A percentile compares a stretch with the other conserved stretches of the same genome.
phyloP scores from a whole-genome alignment of 2,888 invertebrate genomes.

The Eustalomyia histrio region DNA sequence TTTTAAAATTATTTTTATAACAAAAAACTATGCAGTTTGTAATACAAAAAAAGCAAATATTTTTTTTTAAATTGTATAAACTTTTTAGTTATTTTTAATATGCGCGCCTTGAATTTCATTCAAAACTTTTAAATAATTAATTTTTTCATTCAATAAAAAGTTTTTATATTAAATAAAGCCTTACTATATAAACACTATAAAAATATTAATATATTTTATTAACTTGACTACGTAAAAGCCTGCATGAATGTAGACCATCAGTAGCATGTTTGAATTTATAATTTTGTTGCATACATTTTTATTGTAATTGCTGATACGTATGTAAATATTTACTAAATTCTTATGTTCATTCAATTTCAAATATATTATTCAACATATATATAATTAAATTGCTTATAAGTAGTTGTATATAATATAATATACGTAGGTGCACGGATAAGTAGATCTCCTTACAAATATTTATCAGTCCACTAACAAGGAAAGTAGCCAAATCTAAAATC shows the following conservation, averaged over 20 bases:
- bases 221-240: not conserved
- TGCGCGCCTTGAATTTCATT: conserved; percentile 54
- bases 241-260: not conserved
- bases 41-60: not conserved
- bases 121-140: not conserved
- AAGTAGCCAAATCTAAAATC: too few relatives aligned
- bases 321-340: not conserved
- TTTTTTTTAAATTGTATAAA: conserved; percentile 39
- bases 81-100: conserved; percentile 48
- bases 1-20: not conserved
- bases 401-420: too few relatives aligned
- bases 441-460: too few relatives aligned
- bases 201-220: not conserved
- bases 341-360: not conserved
- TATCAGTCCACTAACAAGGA: too few relatives aligned
- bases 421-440: too few relatives aligned
- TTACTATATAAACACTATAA: not conserved
- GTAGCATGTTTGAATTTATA: not conserved
- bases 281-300: not conserved
- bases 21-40: not conserved
- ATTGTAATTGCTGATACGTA: not conserved
- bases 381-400: too few relatives aligned
- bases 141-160: not conserved
- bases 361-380: not conserved
- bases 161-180: not conserved